phyloP scores from a whole-genome alignment of 2,797 vertebrate species.

The Tauraco hartlaubi region DNA sequence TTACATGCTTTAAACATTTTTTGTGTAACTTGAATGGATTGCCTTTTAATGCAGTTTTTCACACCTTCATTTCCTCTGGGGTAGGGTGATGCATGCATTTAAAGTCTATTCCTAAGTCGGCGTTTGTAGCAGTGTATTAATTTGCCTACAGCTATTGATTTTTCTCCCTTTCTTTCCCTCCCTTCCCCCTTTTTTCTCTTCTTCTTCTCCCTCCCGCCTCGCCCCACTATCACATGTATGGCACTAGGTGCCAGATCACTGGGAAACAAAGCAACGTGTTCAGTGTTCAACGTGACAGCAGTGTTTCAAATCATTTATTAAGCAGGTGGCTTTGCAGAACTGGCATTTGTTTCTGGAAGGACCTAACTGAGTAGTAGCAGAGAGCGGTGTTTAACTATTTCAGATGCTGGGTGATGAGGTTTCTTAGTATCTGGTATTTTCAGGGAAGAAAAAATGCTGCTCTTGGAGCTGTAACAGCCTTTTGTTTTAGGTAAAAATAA shows the following conservation, averaged over 20 bases:
- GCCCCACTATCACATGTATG: not conserved
- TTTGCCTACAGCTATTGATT: not conserved
- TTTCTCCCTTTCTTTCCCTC: not conserved
- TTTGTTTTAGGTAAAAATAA: not conserved
- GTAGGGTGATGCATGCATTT: not conserved
- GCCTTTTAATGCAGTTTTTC: not conserved
- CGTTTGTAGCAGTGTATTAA: not conserved
- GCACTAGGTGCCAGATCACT: not conserved
- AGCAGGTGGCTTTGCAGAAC: not conserved
- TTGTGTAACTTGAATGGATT: not conserved
- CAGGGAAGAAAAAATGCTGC: not conserved
- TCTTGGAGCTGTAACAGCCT: not conserved
- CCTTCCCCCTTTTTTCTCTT: rapidly evolving
- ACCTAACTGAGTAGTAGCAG: not conserved
- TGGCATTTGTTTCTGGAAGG: not conserved
- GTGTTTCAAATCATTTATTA: not conserved
- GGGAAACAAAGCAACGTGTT: not conserved
- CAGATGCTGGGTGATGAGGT: not conserved
- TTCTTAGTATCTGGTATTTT: not conserved
- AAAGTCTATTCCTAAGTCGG: not conserved
- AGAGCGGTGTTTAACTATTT: not conserved
- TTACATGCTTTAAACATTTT: not conserved
- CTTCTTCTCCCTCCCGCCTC: not conserved
- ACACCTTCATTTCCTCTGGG: rapidly evolving
- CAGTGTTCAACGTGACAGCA: not conserved